Conservation (phyloP, 1,140 invertebrate genomes). For the Trichonephila inaurata region DNA sequence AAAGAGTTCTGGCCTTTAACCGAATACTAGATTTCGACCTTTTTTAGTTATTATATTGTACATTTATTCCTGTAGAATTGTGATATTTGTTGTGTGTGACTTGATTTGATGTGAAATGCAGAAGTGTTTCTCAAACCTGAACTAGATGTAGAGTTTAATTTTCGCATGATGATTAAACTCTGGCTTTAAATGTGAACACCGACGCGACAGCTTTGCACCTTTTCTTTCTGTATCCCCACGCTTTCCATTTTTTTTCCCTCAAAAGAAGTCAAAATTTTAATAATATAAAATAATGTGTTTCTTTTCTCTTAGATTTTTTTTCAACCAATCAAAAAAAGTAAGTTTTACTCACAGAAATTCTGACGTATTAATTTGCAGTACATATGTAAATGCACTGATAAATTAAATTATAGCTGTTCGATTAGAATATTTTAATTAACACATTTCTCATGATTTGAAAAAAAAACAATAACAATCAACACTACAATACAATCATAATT, state of each 20-base stretch:
- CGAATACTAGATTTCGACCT: neutral
- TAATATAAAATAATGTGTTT: too few species aligned
- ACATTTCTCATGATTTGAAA: too few species aligned
- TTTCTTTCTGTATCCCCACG: neutral
- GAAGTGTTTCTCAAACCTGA: slow-evolving; percentile 19
- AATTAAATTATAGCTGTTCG: too few species aligned
- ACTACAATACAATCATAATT: too few species aligned
- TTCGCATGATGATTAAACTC: neutral
- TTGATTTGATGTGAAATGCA: slow-evolving; percentile 2
- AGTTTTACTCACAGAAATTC: too few species aligned
- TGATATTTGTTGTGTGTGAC: neutral
- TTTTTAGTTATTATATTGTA: neutral
- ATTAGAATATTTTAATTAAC: too few species aligned
- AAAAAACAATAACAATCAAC: too few species aligned
- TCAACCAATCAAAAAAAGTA: too few species aligned
- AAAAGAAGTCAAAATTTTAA: neutral
- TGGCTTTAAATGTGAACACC: neutral
- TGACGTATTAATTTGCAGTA: too few species aligned
- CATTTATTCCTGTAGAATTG: neutral
- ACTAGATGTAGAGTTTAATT: neutral
- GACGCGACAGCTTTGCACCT: neutral
- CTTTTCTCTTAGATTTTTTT: too few species aligned
- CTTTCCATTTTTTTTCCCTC: neutral
- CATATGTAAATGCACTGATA: too few species aligned
- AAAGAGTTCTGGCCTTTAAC: neutral